These are phyloP conservation scores for Sacculina carcini DNA, from an alignment of 2,888 invertebrate genomes.

Conservation along the genomic window DNA sequence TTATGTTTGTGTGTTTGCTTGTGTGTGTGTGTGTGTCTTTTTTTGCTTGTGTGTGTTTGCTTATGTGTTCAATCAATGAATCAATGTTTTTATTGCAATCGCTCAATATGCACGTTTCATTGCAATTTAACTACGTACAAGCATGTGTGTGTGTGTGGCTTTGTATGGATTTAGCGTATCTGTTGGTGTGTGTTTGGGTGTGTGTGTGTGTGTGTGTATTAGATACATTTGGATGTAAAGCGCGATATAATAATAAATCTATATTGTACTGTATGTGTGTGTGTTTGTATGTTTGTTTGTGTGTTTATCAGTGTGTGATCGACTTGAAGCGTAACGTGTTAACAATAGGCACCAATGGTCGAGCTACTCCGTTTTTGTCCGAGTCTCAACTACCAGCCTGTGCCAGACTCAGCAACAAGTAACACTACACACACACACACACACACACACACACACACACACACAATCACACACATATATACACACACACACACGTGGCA, in stretches of 20 bases:
- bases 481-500: neutral
- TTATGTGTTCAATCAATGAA: too few relatives aligned
- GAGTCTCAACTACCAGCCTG: slow-evolving; percentile 55
- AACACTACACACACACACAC: neutral
- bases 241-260: neutral
- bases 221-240: neutral
- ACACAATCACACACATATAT: too few relatives aligned
- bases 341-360: slow-evolving; percentile 77
- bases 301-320: slow-evolving; percentile 42
- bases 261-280: neutral
- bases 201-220: neutral
- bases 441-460: neutral
- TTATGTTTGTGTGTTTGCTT: too few relatives aligned
- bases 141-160: too few relatives aligned
- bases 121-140: too few relatives aligned
- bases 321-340: slow-evolving; percentile 67
- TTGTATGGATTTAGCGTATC: neutral
- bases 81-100: too few relatives aligned
- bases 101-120: too few relatives aligned
- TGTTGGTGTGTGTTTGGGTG: neutral
- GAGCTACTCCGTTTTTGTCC: slow-evolving; percentile 60
- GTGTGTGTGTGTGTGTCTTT: too few relatives aligned
- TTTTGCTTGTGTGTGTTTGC: too few relatives aligned
- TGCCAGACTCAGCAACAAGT: slow-evolving; percentile 34
- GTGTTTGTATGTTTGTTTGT: slow-evolving; percentile 6